These are phyloP conservation scores for Pelecanus crispus DNA, from an alignment of 2,113 vertebrate species.

Conservation along the genomic window DNA sequence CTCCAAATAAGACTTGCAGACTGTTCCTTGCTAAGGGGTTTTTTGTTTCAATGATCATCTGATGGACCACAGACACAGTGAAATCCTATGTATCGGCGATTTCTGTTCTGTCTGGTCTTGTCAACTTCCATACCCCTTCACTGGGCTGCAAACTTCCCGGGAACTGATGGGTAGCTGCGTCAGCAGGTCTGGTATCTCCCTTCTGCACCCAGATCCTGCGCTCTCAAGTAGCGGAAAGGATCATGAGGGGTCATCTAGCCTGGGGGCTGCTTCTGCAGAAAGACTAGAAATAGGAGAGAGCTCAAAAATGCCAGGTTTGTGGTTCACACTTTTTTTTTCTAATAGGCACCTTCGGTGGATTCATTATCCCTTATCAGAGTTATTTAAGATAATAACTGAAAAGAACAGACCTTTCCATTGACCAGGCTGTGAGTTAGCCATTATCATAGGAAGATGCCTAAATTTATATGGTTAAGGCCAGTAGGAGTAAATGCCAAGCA, in stretches of 20 bases:
- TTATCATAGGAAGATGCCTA: neutral
- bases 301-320: neutral
- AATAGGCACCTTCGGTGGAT: neutral
- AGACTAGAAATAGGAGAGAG: neutral
- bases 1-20: neutral
- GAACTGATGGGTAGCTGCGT: neutral
- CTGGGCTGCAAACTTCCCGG: neutral
- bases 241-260: fast-evolving
- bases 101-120: neutral
- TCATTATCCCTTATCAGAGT: neutral
- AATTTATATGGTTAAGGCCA: neutral
- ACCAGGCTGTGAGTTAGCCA: neutral
- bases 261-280: neutral
- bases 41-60: neutral
- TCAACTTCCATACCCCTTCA: neutral
- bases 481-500: neutral
- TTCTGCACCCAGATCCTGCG: neutral
- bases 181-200: neutral
- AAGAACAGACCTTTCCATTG: neutral
- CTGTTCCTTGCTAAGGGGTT: neutral
- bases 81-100: neutral
- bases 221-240: neutral
- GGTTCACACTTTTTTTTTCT: neutral
- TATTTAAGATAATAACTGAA: neutral
- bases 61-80: neutral